Percentiles rank a stretch among this genome's conserved stretches.
Conservation (phyloP, 2,113 vertebrate genomes). For the Terrapene triunguis region DNA sequence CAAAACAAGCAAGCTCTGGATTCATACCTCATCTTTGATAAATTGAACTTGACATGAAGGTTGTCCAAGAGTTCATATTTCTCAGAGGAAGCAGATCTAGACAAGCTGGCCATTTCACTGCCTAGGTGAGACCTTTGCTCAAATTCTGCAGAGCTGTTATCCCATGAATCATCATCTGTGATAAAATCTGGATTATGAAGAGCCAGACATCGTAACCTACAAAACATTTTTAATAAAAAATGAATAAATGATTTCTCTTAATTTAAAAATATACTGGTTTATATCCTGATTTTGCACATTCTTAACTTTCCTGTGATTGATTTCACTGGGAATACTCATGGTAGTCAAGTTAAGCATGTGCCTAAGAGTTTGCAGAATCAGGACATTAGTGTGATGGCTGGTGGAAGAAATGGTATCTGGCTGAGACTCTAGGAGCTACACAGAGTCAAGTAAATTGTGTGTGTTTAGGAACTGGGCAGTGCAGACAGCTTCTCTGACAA, state of each 20-base stretch:
- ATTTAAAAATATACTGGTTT: neutral
- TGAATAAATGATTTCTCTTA: conserved; percentile 13
- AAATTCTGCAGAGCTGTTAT: conserved; percentile 83
- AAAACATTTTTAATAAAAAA: conserved; percentile 45
- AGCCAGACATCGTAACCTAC: conserved; percentile 82
- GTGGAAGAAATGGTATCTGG: neutral
- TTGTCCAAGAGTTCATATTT: conserved; percentile 85
- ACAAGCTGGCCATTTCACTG: conserved; percentile 85
- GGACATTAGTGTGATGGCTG: neutral
- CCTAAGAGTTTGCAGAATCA: neutral
- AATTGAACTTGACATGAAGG: conserved; percentile 78
- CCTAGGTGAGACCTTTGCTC: conserved; percentile 85
- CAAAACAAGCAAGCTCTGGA: neutral
- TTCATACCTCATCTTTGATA: conserved; percentile 86
- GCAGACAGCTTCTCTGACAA: neutral
- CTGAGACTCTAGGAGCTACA: neutral
- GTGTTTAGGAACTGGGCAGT: neutral
- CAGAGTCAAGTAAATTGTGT: neutral
- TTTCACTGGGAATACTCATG: neutral
- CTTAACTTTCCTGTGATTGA: neutral
- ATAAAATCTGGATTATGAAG: conserved; percentile 81
- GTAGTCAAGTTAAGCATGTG: neutral
- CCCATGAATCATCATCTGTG: conserved; percentile 86
- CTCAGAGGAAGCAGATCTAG: conserved; percentile 84
- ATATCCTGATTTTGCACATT: neutral